Base-by-base conservation (phyloP, 2,797 vertebrate genomes). In the Halcyon smyrnensis region DNA sequence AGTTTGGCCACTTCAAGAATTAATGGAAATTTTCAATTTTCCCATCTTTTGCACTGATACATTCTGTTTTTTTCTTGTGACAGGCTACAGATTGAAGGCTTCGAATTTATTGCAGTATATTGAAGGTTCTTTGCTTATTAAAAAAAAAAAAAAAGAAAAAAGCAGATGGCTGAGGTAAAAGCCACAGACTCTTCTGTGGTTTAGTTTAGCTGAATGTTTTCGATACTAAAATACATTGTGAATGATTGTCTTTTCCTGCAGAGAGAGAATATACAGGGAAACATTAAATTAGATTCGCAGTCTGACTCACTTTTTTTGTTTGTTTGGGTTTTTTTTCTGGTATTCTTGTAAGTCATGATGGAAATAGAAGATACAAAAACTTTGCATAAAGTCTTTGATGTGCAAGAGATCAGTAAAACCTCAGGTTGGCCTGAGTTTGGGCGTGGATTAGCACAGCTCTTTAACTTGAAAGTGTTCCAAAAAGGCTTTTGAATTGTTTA, bases 81-180 rank as follows among this genome's bases (percentile, higher is more conserved):
- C n/a, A 36, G 39, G 46, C 89, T 50, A 59, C 39, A 82, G 74
- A 82, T 69, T 45, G 74, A 92, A 79, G 67, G 25, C 70, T 91
- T 93, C 79, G 80, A 90, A 79, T 95, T 87, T 91, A 84, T 82
- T 82, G 59, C n/a, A n/a, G 59, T 76, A 46, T 50, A 51, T 53
- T 53, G 80, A 90, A 69, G 54, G 69, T 80, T 75, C 57, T 71
- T 94, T 91, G 74, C 77, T 82, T 92, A 76, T 82, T 46, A 45
- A 45, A 45, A 46, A 51, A 27, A 51, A 51, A 50, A 50, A 8
- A 50, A 51, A 50, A 50, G 90, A 92, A 77, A 2, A 30, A 71
- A 94, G 67, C 83, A 90, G 80, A 67, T 92, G 70, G 90, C 27
- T 73, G 67, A 86, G 63, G 54, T 79, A 90, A 91, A 91, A 94